phyloP scores from a whole-genome alignment of 37 sponge, comb jelly and placozoan genomes.

The Axinella damicornis region DNA sequence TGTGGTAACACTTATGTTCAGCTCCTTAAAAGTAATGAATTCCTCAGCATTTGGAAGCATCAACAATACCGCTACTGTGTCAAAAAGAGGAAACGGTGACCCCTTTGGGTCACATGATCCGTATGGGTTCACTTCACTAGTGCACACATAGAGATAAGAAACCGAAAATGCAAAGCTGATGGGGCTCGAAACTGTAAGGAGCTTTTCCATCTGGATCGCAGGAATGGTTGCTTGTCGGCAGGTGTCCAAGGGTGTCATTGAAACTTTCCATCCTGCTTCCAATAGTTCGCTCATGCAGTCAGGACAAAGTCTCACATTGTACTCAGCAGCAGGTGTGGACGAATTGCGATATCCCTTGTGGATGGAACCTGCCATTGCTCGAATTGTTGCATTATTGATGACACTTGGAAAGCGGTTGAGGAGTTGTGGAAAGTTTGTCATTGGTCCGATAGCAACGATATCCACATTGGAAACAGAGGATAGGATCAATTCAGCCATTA shows the following conservation, averaged over 20 bases:
- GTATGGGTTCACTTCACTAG: background rate
- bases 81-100: background rate
- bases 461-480: background rate
- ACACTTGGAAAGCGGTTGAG: conserved; percentile 50
- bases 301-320: conserved; percentile 66
- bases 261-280: conserved; percentile 43
- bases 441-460: conserved; percentile 60
- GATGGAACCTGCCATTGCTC: conserved; percentile 69
- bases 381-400: conserved; percentile 38
- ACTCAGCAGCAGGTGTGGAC: conserved; percentile 53
- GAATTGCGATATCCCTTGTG: conserved; percentile 58
- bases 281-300: conserved; percentile 37
- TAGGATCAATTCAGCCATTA: conserved; percentile 47
- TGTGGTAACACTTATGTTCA: background rate
- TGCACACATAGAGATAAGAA: background rate
- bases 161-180: background rate
- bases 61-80: background rate
- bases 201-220: background rate
- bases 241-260: conserved; percentile 65
- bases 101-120: too few species aligned
- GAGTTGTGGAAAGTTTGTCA: conserved; percentile 62
- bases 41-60: background rate
- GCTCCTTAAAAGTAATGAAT: background rate
- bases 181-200: background rate
- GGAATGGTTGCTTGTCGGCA: conserved; percentile 10